Evolutionary conservation across 2,888 invertebrate species (phyloP).

Genomic region (Chelonus formosanus): DNA sequence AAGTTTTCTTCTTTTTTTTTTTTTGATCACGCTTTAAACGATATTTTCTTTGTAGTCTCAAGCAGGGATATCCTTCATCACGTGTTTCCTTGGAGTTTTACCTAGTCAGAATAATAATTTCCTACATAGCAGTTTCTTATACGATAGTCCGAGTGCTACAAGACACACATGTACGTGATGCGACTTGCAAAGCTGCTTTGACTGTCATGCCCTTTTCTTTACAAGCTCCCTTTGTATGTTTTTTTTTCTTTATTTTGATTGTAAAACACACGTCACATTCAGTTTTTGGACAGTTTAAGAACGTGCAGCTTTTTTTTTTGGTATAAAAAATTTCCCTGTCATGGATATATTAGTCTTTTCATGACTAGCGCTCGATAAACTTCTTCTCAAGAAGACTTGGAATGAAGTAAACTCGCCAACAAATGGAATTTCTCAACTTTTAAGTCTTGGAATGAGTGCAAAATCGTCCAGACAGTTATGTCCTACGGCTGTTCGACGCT

Average conservation of each 20-base stretch:
- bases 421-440: too few relatives aligned
- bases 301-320: conserved; percentile 18
- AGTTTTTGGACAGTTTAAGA: conserved; percentile 7
- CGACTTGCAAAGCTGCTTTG: too few relatives aligned
- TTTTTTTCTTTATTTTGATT: conserved; percentile 8
- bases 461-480: too few relatives aligned
- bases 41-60: too few relatives aligned
- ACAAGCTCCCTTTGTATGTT: conserved; percentile 3
- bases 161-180: too few relatives aligned
- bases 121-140: background rate
- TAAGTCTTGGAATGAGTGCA: too few relatives aligned
- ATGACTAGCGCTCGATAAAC: conserved; percentile 22
- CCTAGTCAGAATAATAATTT: background rate
- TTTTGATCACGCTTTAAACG: conserved; percentile 6
- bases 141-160: conserved; percentile 1
- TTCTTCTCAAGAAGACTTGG: too few relatives aligned
- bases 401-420: conserved; percentile 2
- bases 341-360: conserved; percentile 40
- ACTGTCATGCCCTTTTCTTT: conserved; percentile 1
- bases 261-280: background rate
- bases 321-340: conserved; percentile 38
- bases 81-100: conserved; percentile 6
- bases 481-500: too few relatives aligned
- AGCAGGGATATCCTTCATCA: too few relatives aligned
- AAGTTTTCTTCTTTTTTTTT: background rate